A percentile compares a stretch with the other conserved stretches of the same genome.
These are phyloP conservation scores for Radopholus similis DNA, from an alignment of 1,140 invertebrate species.

Conservation along the genomic window DNA sequence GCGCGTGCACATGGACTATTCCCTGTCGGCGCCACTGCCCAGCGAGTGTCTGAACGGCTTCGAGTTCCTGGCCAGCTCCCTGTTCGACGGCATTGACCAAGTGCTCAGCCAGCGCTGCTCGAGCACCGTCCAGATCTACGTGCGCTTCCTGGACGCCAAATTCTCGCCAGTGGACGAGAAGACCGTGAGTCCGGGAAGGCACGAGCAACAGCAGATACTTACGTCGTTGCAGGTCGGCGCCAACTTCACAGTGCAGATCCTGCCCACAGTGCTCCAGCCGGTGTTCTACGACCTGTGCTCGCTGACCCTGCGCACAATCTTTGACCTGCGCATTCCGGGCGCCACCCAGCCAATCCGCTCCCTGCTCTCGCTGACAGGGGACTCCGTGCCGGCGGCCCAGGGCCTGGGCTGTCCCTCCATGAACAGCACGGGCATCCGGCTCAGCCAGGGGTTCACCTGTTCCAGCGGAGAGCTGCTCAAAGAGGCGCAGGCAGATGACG, in stretches of 20 bases:
- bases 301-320: constrained; percentile 83
- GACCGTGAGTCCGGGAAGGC: constrained; percentile 7
- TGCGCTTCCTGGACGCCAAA: constrained; percentile 73
- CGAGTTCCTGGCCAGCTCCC: constrained; percentile 73
- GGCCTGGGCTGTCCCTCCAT: constrained; percentile 82
- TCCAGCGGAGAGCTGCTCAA: constrained; percentile 86
- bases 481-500: constrained; percentile 25
- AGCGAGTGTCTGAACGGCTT: constrained; percentile 79
- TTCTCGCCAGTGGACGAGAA: constrained; percentile 66
- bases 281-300: constrained; percentile 89
- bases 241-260: constrained; percentile 80
- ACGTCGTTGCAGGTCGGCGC: constrained; percentile 63
- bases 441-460: constrained; percentile 82
- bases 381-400: not conserved
- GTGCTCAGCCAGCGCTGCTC: constrained; percentile 84
- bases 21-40: constrained; percentile 80
- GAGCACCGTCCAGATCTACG: constrained; percentile 80
- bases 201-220: constrained; percentile 7
- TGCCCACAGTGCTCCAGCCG: constrained; percentile 78
- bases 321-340: constrained; percentile 84
- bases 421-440: constrained; percentile 77
- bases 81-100: constrained; percentile 75
- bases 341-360: constrained; percentile 84
- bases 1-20: constrained; percentile 78
- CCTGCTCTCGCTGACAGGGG: constrained; percentile 71